Base-by-base conservation (phyloP, 1,140 invertebrate genomes). In the Rhopalosiphum maidis region DNA sequence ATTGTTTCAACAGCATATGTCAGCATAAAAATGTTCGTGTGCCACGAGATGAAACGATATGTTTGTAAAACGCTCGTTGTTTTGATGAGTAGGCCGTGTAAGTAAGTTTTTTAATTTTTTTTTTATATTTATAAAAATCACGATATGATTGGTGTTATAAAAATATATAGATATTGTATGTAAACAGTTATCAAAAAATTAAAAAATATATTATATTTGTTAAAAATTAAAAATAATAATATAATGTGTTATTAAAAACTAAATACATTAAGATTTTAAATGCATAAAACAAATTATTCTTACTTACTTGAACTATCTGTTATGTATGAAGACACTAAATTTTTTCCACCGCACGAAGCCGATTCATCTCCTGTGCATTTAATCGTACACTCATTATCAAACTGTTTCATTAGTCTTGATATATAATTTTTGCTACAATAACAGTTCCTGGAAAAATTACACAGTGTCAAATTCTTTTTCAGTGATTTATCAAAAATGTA, bases 351-450 rank as follows among this genome's bases (percentile, higher is more conserved):
- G 15, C 90, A 92, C 3, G 90, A 83, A 48, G 90, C 77, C n/a
- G 4, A 23, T 23, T 48, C 30, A 35, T 92, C 90, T 83, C 90
- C 90, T 22, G 90, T 2, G 11, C 90, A 92, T 48, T 77, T 46
- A 83, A 7, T 46, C 46, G 55, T 51, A 83, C 90, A 92, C 1
- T 51, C 90, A n/a, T 48, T 1, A 51, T 92, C 68, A 51, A 82
- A 92, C 35, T 92, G 68, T 51, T 82, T 92, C 90, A 92, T 92
- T 37, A 92, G 8, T 51, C 22, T 51, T 1, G 90, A 92, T 48
- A 92, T 51, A 48, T 92, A 92, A 51, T 48, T 9, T 83, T 83
- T 92, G 23, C 90, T 92, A 25, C 90, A 92, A 51, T 92, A 82
- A 51, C 90, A 92, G 18, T 77, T 92, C 30, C 86, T 88, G n/a